These are phyloP conservation scores for Heliconius erato DNA, from an alignment of 2,888 invertebrate species.

Conservation along the genomic window DNA sequence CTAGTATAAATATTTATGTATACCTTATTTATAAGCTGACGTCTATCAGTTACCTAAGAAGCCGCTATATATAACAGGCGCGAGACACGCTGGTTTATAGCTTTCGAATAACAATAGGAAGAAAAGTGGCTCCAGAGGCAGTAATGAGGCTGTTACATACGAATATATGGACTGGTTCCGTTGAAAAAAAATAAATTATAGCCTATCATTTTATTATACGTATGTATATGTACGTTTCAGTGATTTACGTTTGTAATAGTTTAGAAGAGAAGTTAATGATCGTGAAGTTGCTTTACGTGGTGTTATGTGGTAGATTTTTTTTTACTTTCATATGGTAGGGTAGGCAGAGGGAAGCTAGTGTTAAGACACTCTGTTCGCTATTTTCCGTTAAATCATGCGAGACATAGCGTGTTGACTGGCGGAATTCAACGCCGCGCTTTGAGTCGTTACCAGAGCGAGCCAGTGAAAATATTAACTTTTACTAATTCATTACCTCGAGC, in stretches of 20 bases:
- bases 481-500: too few species aligned
- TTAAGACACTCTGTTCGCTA: too few species aligned
- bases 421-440: too few species aligned
- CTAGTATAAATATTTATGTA: not conserved
- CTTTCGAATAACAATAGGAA: constrained; percentile 48
- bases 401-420: too few species aligned
- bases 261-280: not conserved
- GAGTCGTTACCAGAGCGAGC: too few species aligned
- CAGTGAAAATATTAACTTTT: too few species aligned
- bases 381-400: too few species aligned
- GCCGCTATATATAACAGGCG: constrained; percentile 40
- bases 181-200: constrained; percentile 28
- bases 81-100: constrained; percentile 51
- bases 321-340: not conserved
- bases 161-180: constrained; percentile 24
- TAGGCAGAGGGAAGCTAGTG: too few species aligned
- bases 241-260: not conserved
- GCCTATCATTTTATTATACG: not conserved
- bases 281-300: not conserved
- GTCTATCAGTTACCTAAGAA: constrained; percentile 25
- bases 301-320: not conserved
- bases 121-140: constrained; percentile 26
- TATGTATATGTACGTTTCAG: not conserved
- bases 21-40: not conserved
- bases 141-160: constrained; percentile 43